These are phyloP conservation scores for Plagiodera versicolora DNA, from an alignment of 2,888 invertebrate species.

Conservation along the genomic window DNA sequence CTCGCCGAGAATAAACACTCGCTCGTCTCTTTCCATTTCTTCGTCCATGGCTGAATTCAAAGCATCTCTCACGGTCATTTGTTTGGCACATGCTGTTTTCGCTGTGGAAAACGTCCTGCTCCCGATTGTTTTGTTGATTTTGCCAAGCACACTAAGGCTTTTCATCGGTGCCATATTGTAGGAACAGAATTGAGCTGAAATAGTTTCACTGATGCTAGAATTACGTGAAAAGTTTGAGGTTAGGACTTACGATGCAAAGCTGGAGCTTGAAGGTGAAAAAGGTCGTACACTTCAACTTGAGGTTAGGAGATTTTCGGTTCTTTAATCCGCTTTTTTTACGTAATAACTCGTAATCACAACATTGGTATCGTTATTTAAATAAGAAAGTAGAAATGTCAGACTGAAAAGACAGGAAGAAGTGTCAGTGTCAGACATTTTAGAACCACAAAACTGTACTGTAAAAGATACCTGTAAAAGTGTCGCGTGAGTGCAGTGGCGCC, in stretches of 20 bases:
- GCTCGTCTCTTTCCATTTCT: conserved; percentile 91
- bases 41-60: conserved; percentile 95
- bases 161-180: conserved; percentile 39
- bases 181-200: conserved; percentile 5
- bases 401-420: no score
- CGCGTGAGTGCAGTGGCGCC: no score
- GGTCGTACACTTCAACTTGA: conserved; percentile 34
- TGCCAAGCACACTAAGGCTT: conserved; percentile 42
- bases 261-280: conserved; percentile 40
- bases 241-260: conserved; percentile 24
- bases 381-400: no score
- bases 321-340: background rate
- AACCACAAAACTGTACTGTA: no score
- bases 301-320: conserved; percentile 8
- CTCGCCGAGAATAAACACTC: conserved; percentile 83
- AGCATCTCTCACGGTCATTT: conserved; percentile 95
- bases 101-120: conserved; percentile 60
- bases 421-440: no score
- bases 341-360: background rate
- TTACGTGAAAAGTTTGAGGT: conserved; percentile 19
- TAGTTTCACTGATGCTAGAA: no score
- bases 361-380: background rate
- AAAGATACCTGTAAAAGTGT: no score
- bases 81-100: conserved; percentile 56
- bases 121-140: conserved; percentile 47